Conservation (phyloP, 2,888 invertebrate genomes). For the Chelonus formosanus region DNA sequence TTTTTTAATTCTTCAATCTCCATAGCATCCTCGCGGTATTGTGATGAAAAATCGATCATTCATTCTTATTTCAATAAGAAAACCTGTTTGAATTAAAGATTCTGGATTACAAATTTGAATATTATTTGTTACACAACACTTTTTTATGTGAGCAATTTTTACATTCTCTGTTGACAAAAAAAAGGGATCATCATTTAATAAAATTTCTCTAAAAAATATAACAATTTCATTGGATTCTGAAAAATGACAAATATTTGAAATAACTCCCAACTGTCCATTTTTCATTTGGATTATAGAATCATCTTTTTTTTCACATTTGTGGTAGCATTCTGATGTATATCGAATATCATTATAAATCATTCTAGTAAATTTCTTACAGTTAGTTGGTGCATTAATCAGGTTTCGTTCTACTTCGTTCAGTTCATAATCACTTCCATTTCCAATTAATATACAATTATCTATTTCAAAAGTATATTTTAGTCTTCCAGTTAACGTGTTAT, state of each 20-base stretch:
- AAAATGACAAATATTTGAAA: neutral
- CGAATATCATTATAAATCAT: neutral
- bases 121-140: neutral
- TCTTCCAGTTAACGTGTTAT: neutral
- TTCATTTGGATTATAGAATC: neutral
- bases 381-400: neutral
- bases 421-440: neutral
- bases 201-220: constrained; percentile 2
- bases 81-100: neutral
- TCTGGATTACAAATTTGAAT: neutral
- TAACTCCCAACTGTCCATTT: neutral
- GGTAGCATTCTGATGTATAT: neutral
- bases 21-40: neutral
- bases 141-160: neutral
- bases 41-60: neutral
- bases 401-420: neutral
- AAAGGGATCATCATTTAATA: neutral
- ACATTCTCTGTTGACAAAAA: neutral
- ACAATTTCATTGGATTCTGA: neutral
- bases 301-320: neutral
- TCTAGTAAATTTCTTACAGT: neutral
- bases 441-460: constrained; percentile 9
- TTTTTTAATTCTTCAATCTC: neutral
- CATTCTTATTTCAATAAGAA: neutral
- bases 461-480: constrained; percentile 10